These are phyloP conservation scores for Eutolmus rufibarbis DNA, from an alignment of 2,888 invertebrate species.

Conservation along the genomic window DNA sequence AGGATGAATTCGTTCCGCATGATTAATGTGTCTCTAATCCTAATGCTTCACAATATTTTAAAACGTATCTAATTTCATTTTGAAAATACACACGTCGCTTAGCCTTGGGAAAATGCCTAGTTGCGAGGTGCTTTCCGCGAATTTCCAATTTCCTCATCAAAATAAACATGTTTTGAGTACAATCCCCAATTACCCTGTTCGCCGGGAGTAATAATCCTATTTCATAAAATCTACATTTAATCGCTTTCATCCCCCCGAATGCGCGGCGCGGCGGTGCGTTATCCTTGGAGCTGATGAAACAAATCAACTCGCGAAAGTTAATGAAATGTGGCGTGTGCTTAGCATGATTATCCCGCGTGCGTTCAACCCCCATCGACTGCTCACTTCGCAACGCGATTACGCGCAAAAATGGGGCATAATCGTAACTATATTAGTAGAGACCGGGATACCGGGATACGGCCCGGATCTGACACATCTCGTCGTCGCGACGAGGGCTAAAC, in stretches of 20 bases:
- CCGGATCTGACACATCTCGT: not conserved
- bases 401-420: constrained; percentile 17
- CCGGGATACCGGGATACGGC: not conserved
- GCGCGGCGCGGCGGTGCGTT: not conserved
- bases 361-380: constrained; percentile 3
- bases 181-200: not conserved
- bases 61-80: not conserved
- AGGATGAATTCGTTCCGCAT: not conserved
- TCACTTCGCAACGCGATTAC: constrained; percentile 15
- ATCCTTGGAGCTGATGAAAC: not conserved
- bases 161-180: not conserved
- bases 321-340: constrained; percentile 13
- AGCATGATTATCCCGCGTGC: constrained; percentile 7
- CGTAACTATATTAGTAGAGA: constrained; percentile 17
- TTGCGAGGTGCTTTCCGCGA: not conserved
- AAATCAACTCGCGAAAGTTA: not conserved
- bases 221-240: not conserved
- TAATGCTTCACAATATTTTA: not conserved
- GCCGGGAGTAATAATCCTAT: not conserved
- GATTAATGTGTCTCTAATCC: not conserved
- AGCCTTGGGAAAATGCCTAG: not conserved
- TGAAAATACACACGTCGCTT: not conserved
- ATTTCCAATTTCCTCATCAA: not conserved
- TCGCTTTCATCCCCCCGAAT: not conserved
- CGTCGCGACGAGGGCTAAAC: not conserved